Evolutionary conservation across 1,140 invertebrate genomes (phyloP).

Genomic region (Centruroides sculpturatus): DNA sequence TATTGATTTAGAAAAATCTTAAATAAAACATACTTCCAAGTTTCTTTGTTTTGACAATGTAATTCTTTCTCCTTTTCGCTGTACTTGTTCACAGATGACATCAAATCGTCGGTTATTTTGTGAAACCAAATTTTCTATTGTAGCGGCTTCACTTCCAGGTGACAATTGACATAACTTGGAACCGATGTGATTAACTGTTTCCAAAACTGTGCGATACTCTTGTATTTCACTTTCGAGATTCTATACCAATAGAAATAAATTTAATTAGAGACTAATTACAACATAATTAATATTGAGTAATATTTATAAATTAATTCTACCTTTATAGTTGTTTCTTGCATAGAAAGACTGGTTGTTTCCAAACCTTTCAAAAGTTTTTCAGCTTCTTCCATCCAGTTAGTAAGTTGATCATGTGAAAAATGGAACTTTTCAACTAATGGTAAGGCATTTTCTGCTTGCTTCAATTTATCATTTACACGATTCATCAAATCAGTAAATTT

Average conservation of each 20-base stretch:
- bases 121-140: conserved; percentile 79
- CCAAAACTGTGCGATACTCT: conserved; percentile 70
- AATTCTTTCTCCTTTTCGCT: conserved; percentile 78
- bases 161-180: conserved; percentile 81
- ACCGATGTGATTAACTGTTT: conserved; percentile 74
- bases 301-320: no score
- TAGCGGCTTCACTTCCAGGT: conserved; percentile 72
- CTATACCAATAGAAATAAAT: background rate
- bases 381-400: conserved; percentile 83
- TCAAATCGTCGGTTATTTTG: conserved; percentile 87
- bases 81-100: conserved; percentile 83
- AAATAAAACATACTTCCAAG: conserved; percentile 21
- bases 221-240: conserved; percentile 59
- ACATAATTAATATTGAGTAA: no score
- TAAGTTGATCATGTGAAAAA: conserved; percentile 64
- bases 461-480: conserved; percentile 66
- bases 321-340: conserved; percentile 24
- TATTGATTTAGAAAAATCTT: background rate
- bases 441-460: conserved; percentile 65
- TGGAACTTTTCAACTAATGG: conserved; percentile 89
- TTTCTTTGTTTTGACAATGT: conserved; percentile 67
- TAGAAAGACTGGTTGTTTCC: conserved; percentile 35
- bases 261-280: no score
- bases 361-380: conserved; percentile 69
- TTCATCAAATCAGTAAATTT: conserved; percentile 75